Evolutionary conservation across 2,797 vertebrate species (phyloP).

Genomic region (Emydoidea blandingii): DNA sequence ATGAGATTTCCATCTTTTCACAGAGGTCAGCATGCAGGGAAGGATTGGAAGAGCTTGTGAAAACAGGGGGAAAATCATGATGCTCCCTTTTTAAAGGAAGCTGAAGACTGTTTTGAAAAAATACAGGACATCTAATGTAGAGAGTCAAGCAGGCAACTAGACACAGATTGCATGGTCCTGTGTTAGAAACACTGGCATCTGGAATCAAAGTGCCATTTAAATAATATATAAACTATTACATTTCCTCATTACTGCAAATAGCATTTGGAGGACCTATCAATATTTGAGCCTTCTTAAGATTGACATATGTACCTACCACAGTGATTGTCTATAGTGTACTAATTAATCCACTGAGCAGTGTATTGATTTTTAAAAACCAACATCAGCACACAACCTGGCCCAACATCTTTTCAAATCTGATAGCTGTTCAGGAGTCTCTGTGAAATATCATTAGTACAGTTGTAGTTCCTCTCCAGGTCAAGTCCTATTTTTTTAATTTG

Average conservation of each 20-base stretch:
- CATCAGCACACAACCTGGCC: background rate
- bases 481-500: background rate
- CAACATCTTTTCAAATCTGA: background rate
- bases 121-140: conserved; percentile 27
- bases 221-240: background rate
- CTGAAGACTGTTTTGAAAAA: conserved; percentile 26
- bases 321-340: background rate
- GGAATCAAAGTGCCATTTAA: background rate
- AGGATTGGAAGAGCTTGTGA: conserved; percentile 31
- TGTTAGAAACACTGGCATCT: background rate
- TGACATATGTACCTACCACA: background rate
- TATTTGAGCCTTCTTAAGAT: background rate
- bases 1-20: conserved; percentile 48
- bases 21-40: conserved; percentile 25
- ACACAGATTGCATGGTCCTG: background rate
- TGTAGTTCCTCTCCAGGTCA: background rate
- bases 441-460: background rate
- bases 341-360: background rate
- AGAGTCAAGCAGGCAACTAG: background rate
- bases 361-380: background rate
- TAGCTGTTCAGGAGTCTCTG: background rate
- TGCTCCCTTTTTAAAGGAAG: background rate
- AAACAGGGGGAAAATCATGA: conserved; percentile 28
- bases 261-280: background rate
- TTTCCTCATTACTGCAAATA: background rate